A percentile compares a stretch with the other conserved stretches of the same genome.
Conservation (phyloP, 1,140 invertebrate genomes). For the Ericerus pela region DNA sequence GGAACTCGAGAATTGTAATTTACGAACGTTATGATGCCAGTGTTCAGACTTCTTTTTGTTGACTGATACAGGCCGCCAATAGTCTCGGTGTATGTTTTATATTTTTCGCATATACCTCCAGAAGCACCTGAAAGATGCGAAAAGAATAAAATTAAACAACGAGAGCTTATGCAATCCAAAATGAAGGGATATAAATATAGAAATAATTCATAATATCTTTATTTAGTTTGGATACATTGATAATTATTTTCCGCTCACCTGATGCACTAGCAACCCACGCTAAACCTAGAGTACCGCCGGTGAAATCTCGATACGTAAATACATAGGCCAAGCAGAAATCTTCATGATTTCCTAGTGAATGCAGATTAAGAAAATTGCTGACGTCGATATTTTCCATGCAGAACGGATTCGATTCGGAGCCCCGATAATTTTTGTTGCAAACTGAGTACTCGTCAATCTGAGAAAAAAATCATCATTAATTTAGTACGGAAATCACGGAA, state of each 20-base stretch:
- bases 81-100: slow-evolving; percentile 92
- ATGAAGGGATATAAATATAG: slow-evolving; percentile 1
- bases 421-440: slow-evolving; percentile 46
- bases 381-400: slow-evolving; percentile 97
- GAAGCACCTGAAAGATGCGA: slow-evolving; percentile 59
- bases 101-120: slow-evolving; percentile 96
- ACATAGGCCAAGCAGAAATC: slow-evolving; percentile 98
- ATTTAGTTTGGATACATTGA: neutral
- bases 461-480: too few relatives aligned
- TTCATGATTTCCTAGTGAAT: slow-evolving; percentile 91
- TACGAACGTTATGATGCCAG: slow-evolving; percentile 97
- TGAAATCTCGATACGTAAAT: slow-evolving; percentile 95
- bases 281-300: slow-evolving; percentile 85
- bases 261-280: slow-evolving; percentile 96
- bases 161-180: too few relatives aligned
- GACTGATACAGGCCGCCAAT: slow-evolving; percentile 83
- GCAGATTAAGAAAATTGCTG: slow-evolving; percentile 95
- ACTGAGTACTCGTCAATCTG: slow-evolving; percentile 79
- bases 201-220: neutral
- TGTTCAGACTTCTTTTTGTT: slow-evolving; percentile 88
- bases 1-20: slow-evolving; percentile 96
- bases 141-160: too few relatives aligned
- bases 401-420: slow-evolving; percentile 78
- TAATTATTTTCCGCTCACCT: too few relatives aligned
- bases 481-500: neutral